Base-by-base conservation (phyloP, 1,140 invertebrate genomes). In the Alviniconcha marisindica region DNA sequence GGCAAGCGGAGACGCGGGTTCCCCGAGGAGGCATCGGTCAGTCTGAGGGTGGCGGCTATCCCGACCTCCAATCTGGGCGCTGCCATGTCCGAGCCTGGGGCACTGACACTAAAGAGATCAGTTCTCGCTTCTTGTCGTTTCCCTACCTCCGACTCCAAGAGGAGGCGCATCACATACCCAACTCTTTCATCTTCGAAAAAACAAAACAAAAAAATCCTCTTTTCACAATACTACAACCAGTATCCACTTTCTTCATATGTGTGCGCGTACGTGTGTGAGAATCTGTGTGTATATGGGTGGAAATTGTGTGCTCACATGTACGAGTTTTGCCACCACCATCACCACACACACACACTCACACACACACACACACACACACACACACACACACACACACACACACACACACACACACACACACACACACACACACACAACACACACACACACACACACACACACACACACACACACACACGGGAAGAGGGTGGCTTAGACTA, bases 21-120 rank as follows among this genome's bases (percentile, higher is more conserved):
- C 54, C 77, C 77, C 51, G 54, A 78, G 51, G 77, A 24, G 4
- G 51, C 77, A 78, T 78, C 77, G 51, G 48, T 78, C 77, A 78
- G 77, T 78, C 77, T 78, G 77, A 54, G 31, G 36, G 77, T 40
- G 51, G 56, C 60, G 51, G 51, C 36, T 78, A 78, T 78, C 77
- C 36, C 2, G 21, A 12, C 31, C 31, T 7, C n/a, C 51, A 56
- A 78, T 78, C 77, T 56, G 54, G 28, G 15, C 42, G 42, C 4
- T 33, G 33, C 51, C 54, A 42, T 40, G 77, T 78, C 77, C 77
- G 77, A 60, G 31, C 24, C 7, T 31, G 21, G 56, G 33, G 4
- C 2, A 18, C 44, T 60, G 77, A 66, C 28, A 66, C 24, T 5
- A 15, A 48, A 21, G 56, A 7, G 56, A 24, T 21, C 56, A 21